phyloP scores from a whole-genome alignment of 53 echinoderm and acorn worm genomes.

The Apostichopus leukothele region DNA sequence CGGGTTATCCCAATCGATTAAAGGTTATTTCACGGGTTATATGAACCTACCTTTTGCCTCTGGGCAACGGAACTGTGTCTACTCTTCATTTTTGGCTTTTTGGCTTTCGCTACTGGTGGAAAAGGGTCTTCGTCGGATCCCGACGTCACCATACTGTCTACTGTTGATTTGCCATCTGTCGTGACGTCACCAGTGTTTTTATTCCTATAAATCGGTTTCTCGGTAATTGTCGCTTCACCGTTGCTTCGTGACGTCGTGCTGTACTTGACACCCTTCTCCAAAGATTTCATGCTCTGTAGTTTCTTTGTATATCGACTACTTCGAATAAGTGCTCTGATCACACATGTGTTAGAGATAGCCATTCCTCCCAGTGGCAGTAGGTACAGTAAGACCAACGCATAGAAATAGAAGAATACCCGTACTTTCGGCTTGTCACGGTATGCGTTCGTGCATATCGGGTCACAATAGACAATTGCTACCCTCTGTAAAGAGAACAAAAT shows the following conservation, averaged over 20 bases:
- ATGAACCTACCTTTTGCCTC: slow-evolving; percentile 54
- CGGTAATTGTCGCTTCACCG: neutral
- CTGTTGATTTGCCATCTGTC: neutral
- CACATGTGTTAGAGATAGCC: slow-evolving; percentile 9
- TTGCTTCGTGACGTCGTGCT: neutral
- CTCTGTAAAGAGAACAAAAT: no score
- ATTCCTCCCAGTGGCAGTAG: slow-evolving; percentile 23
- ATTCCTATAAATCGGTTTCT: slow-evolving; percentile 28
- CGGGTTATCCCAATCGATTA: no score
- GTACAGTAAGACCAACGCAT: slow-evolving; percentile 10
- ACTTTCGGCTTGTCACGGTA: no score
- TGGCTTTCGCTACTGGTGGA: slow-evolving; percentile 48
- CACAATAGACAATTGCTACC: no score
- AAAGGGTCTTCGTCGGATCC: slow-evolving; percentile 61
- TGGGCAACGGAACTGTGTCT: slow-evolving; percentile 54
- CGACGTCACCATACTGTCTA: slow-evolving; percentile 20
- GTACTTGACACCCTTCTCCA: slow-evolving; percentile 41
- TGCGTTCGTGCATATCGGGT: no score
- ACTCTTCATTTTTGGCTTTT: slow-evolving; percentile 35
- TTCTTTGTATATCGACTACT: slow-evolving; percentile 33
- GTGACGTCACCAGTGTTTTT: neutral
- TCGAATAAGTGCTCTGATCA: slow-evolving; percentile 27
- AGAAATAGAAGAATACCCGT: neutral
- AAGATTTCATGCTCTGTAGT: slow-evolving; percentile 34
- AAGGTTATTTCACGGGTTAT: no score